A percentile compares a stretch with the other conserved stretches of the same genome.
phyloP scores from a whole-genome alignment of 2,797 vertebrate genomes.

The Sphenopsis melanotis region DNA sequence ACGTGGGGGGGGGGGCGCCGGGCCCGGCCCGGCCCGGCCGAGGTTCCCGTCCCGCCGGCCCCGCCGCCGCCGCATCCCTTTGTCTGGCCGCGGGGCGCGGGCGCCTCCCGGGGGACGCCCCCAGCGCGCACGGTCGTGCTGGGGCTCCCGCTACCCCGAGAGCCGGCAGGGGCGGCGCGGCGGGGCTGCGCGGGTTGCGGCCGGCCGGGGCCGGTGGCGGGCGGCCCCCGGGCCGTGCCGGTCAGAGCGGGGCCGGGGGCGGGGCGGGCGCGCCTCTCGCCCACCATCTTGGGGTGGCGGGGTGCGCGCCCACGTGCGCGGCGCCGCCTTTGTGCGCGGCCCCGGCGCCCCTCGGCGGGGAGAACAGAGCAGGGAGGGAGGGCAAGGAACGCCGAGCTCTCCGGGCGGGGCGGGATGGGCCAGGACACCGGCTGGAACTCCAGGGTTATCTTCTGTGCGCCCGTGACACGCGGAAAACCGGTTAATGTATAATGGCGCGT shows the following conservation, averaged over 20 bases:
- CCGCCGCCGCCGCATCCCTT: neutral
- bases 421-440: accelerated
- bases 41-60: neutral
- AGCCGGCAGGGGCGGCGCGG: neutral
- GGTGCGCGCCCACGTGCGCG: slow-evolving; percentile 10
- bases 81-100: neutral
- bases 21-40: neutral
- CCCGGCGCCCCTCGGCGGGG: neutral
- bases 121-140: accelerated
- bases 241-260: neutral
- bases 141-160: neutral
- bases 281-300: slow-evolving; percentile 14
- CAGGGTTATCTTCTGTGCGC: neutral
- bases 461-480: neutral
- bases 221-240: neutral
- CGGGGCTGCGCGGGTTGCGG: neutral
- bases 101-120: neutral
- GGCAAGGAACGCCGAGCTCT: accelerated
- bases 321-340: neutral
- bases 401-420: neutral
- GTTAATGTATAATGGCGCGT: neutral
- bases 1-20: neutral
- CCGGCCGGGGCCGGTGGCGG: neutral
- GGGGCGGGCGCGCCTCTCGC: neutral
- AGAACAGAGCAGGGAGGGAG: too few species aligned